These are phyloP conservation scores for Ctenopoma kingsleyae DNA, from an alignment of 2,797 vertebrate genomes.

Conservation along the genomic window DNA sequence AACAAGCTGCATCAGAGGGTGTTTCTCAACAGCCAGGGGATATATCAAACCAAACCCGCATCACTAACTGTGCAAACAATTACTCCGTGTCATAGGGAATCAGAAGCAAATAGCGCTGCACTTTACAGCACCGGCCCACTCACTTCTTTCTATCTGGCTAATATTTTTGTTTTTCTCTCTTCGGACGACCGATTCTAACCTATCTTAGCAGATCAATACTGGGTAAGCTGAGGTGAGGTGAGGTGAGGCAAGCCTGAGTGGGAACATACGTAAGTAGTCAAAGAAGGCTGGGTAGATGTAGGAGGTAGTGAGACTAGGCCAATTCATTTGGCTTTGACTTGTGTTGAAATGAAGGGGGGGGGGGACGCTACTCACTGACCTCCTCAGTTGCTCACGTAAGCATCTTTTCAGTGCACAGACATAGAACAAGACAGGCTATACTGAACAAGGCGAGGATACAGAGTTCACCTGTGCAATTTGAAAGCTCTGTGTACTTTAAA, in stretches of 20 bases:
- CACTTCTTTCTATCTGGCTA: conserved; percentile 29
- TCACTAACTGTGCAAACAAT: conserved; percentile 59
- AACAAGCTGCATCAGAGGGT: conserved; percentile 48
- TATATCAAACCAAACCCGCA: conserved; percentile 48
- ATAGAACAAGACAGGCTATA: conserved; percentile 5
- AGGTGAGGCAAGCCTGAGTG: conserved; percentile 33
- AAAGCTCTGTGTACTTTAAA: conserved; percentile 70
- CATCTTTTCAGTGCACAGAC: conserved; percentile 33
- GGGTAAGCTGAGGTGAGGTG: conserved; percentile 44
- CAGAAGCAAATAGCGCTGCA: conserved; percentile 49
- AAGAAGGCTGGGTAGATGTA: conserved; percentile 16
- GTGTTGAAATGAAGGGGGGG: conserved; percentile 9
- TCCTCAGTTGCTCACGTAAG: conserved; percentile 11
- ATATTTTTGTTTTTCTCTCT: conserved; percentile 60
- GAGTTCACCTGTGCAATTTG: conserved; percentile 59
- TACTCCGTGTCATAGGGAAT: conserved; percentile 45
- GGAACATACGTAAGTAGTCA: conserved; percentile 13
- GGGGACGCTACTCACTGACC: background rate
- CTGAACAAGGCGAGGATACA: conserved; percentile 23
- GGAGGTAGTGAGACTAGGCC: conserved; percentile 18
- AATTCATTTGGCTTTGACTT: conserved; percentile 36
- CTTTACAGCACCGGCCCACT: conserved; percentile 32
- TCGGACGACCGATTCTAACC: conserved; percentile 33
- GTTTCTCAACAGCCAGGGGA: conserved; percentile 31
- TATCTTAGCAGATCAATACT: conserved; percentile 52